Evolutionary conservation across 2,888 invertebrate species (phyloP), one percentile per base, ranked within the genome.

Genomic region (Drosophila anomalata): DNA sequence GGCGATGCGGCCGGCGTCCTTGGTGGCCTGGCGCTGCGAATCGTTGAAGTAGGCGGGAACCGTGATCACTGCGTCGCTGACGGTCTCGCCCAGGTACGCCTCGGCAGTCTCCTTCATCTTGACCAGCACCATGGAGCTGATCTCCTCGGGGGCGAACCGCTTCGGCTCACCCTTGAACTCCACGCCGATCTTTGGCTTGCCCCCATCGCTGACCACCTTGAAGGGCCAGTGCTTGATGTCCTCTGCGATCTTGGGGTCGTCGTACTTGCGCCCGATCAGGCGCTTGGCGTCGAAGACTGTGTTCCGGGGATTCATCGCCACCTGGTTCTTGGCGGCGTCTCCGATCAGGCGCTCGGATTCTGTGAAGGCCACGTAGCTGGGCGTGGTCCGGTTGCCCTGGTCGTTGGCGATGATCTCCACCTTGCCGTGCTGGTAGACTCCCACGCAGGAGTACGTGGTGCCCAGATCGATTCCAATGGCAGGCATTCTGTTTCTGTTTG

Each of bases 201-300:
- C 95, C 68, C 94, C 94, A 90, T 96, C 96, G 91, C 94, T 96
- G 88, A 96, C 92, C 7, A 97, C 97, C 90, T 96, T 96, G 90
- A 98, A 98, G 51, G 98, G 98, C 96, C 97, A 98, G 92, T 96
- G 96, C 92, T 97, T 97, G 94, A 98, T 96, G 91, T 98, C 98
- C 60, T 94, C 95, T 92, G 98, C 98, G 59, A 99, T 97, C 26
- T 96, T 95, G 50, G 93, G 92, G 92, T 98, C 97, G 82, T 96
- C 95, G 91, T 95, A 98, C 87, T 96, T 96, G 87, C 98, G 95
- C 59, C 98, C 98, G 92, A 98, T 98, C 90, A 98, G 93, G 91
- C 98, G 96, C 93, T 98, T 96, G 82, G 97, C 98, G 94, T 99
- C 99, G 91, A 96, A 96, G 90, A 97, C 96, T 81, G 96, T 96